Evolutionary conservation across 2,888 invertebrate species (phyloP).

Genomic region (Mimas tiliae): DNA sequence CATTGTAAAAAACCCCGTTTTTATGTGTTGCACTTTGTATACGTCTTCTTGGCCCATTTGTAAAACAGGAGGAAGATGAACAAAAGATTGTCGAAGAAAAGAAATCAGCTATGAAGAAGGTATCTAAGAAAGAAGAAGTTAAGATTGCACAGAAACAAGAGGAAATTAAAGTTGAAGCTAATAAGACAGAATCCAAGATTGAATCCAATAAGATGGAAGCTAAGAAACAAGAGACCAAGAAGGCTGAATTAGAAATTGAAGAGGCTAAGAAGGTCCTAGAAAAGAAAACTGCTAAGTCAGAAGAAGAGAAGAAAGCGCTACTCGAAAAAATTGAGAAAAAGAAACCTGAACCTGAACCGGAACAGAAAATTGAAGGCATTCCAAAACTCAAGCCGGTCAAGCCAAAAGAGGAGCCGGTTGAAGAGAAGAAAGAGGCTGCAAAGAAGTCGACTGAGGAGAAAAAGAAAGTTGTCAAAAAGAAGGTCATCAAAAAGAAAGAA

Average conservation of each 20-base stretch:
- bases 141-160: slow-evolving; percentile 56
- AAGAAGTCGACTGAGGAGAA: slow-evolving; percentile 78
- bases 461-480: slow-evolving; percentile 79
- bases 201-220: slow-evolving; percentile 64
- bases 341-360: slow-evolving; percentile 78
- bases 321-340: slow-evolving; percentile 81
- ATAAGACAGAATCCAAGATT: slow-evolving; percentile 63
- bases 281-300: slow-evolving; percentile 79
- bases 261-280: slow-evolving; percentile 77
- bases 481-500: slow-evolving; percentile 77
- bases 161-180: slow-evolving; percentile 59
- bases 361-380: slow-evolving; percentile 86
- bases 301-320: slow-evolving; percentile 79
- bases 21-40: slow-evolving; percentile 27
- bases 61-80: slow-evolving; percentile 54
- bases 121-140: slow-evolving; percentile 70
- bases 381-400: slow-evolving; percentile 85
- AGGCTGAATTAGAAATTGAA: slow-evolving; percentile 72
- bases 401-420: slow-evolving; percentile 77
- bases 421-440: slow-evolving; percentile 73
- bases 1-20: slow-evolving; percentile 20
- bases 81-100: slow-evolving; percentile 55
- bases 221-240: slow-evolving; percentile 64
- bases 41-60: slow-evolving; percentile 22
- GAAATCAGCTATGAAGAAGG: slow-evolving; percentile 62